These are phyloP conservation scores for Caprella mutica DNA, from an alignment of 2,888 invertebrate genomes.

Conservation along the genomic window DNA sequence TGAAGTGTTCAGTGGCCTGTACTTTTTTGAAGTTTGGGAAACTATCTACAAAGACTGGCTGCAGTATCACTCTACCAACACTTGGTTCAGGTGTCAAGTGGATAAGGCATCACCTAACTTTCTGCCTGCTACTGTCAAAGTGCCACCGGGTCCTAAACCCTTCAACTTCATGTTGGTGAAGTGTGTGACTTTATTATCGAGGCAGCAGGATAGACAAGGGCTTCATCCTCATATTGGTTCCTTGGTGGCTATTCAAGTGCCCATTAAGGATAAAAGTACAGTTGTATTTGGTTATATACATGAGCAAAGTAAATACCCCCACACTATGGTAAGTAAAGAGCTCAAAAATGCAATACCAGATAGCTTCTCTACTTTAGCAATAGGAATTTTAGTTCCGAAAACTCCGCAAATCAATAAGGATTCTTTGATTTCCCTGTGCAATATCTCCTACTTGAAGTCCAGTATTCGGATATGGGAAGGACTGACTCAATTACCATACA, in stretches of 20 bases:
- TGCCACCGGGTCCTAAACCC: not conserved
- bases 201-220: slow-evolving; percentile 6
- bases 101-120: slow-evolving; percentile 9
- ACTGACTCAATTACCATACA: slow-evolving; percentile 1
- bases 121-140: slow-evolving; percentile 5
- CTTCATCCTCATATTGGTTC: slow-evolving; percentile 20
- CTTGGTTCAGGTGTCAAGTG: slow-evolving; percentile 14
- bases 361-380: slow-evolving; percentile 6
- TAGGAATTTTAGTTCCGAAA: slow-evolving; percentile 19
- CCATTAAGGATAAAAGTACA: slow-evolving; percentile 1
- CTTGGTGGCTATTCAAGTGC: slow-evolving; percentile 12
- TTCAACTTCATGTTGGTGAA: slow-evolving; percentile 7
- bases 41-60: slow-evolving; percentile 26
- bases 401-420: slow-evolving; percentile 5
- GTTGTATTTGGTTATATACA: slow-evolving; percentile 27
- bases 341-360: slow-evolving; percentile 7
- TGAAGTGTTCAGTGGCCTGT: slow-evolving; percentile 18
- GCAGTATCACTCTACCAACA: slow-evolving; percentile 6
- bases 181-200: slow-evolving; percentile 8
- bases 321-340: slow-evolving; percentile 8
- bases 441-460: slow-evolving; percentile 25
- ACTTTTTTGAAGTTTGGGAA: slow-evolving; percentile 30
- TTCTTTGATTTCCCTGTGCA: slow-evolving; percentile 11
- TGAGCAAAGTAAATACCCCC: slow-evolving; percentile 8
- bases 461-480: slow-evolving; percentile 21